These are phyloP conservation scores for Oryzias sinensis DNA, from an alignment of 2,797 vertebrate genomes.

Conservation along the genomic window DNA sequence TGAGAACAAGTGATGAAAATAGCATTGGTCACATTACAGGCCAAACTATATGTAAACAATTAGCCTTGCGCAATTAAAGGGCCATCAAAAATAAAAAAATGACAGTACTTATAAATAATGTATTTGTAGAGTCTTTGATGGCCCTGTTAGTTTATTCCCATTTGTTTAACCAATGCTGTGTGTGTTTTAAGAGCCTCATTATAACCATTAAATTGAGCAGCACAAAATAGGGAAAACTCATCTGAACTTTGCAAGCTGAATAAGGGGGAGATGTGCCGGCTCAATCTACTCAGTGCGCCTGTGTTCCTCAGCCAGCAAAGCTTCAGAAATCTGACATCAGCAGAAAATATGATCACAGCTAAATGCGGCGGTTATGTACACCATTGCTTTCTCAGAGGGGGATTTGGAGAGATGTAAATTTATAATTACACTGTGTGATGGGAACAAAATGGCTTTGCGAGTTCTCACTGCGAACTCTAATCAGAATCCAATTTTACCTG, in stretches of 20 bases:
- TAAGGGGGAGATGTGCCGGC: conserved; percentile 20
- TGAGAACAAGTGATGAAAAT: conserved; percentile 36
- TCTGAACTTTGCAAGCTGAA: conserved; percentile 42
- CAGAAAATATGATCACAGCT: conserved; percentile 50
- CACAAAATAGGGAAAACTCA: conserved; percentile 43
- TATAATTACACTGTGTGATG: conserved; percentile 65
- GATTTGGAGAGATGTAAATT: conserved; percentile 61
- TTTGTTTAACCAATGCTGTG: conserved; percentile 58
- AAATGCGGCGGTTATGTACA: conserved; percentile 59
- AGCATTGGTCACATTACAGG: conserved; percentile 35
- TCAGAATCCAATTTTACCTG: conserved; percentile 56
- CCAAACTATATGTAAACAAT: conserved; percentile 45
- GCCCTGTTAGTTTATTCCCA: conserved; percentile 54
- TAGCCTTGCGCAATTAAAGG: conserved; percentile 49
- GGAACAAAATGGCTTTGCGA: conserved; percentile 56
- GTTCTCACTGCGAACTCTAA: conserved; percentile 39
- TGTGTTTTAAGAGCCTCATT: conserved; percentile 69
- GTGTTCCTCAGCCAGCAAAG: conserved; percentile 34
- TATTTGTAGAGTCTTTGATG: conserved; percentile 50
- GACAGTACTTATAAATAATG: conserved; percentile 55
- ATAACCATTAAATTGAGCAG: conserved; percentile 59
- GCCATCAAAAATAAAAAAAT: conserved; percentile 55
- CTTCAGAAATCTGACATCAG: conserved; percentile 36
- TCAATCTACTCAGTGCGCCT: conserved; percentile 29
- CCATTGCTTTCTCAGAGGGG: conserved; percentile 62